Base-by-base conservation (phyloP, 1,140 invertebrate genomes). In the Drosophila leontia region DNA sequence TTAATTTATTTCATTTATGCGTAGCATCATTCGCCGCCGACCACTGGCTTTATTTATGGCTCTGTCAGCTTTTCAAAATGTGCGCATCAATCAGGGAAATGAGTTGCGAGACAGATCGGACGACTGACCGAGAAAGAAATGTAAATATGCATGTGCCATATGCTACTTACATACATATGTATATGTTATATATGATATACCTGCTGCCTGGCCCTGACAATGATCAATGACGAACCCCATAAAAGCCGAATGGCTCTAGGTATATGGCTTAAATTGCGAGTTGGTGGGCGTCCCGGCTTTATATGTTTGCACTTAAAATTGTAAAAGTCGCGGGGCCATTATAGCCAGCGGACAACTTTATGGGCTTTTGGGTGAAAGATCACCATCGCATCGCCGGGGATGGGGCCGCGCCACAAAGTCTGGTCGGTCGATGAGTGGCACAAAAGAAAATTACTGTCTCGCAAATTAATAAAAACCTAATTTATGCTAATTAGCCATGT, bases 401-500 rank as follows among this genome's bases (percentile, higher is more conserved):
- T n/a, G 44, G 47, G 47, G 56, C 41, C 85, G 85, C 85, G 85
- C 85, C 85, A 90, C 62, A 56, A 85, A 82, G 85, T 90, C 85
- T 90, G 81, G 84, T 48, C 63, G 45, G 57, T 45, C 70, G 70
- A 65, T 77, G 53, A 63, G 55, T 75, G 60, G 53, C 74, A 64
- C 78, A 79, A 90, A 81, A 79, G 81, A 82, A 80, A 90, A 91
- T 90, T 90, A 90, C 81, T 90, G 78, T 90, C 80, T 79, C 85
- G 79, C 85, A 90, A 90, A 90, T 90, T 90, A 91, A 90, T 90
- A 90, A 90, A 76, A 90, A 90, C 61, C 88, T 90, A 90, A 91
- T 91, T 90, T 90, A 90, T 90, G 85, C 64, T 90, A 90, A 90
- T 90, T 90, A 76, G 44, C 59, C 51, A 23, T 80, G 59, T 61